phyloP scores from a whole-genome alignment of 2,888 invertebrate species.

The Hedychridium roseum region DNA sequence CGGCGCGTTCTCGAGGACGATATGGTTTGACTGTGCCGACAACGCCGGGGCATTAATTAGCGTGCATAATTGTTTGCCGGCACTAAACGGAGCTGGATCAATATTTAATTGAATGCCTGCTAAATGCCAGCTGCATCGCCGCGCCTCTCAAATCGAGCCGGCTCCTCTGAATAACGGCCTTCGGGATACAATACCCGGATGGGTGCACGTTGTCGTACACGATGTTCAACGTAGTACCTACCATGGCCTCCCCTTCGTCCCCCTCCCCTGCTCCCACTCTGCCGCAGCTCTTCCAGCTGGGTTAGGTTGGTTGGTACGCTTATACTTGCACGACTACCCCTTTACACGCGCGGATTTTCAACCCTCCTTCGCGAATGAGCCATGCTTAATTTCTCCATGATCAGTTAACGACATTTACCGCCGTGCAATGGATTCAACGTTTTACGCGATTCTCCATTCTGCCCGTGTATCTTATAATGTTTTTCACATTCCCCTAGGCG shows the following conservation, averaged over 20 bases:
- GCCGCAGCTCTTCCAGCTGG: neutral
- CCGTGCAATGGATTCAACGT: no score
- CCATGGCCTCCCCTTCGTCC: neutral
- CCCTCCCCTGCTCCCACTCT: neutral
- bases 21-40: slow-evolving; percentile 56
- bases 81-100: slow-evolving; percentile 59
- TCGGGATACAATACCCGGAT: slow-evolving; percentile 31
- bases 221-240: neutral
- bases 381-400: no score
- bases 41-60: slow-evolving; percentile 59
- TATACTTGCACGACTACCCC: no score
- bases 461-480: no score
- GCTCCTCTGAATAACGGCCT: slow-evolving; percentile 45
- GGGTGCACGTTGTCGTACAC: neutral
- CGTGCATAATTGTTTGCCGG: slow-evolving; percentile 62
- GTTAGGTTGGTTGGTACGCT: no score
- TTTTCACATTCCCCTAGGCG: no score
- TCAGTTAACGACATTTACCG: no score
- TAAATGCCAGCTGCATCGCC: slow-evolving; percentile 54
- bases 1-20: slow-evolving; percentile 50
- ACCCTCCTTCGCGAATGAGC: no score
- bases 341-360: no score
- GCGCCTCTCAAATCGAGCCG: slow-evolving; percentile 51
- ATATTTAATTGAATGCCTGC: slow-evolving; percentile 62
- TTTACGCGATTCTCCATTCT: no score